A percentile compares a stretch with the other conserved stretches of the same genome.
phyloP scores from a whole-genome alignment of 2,113 vertebrate genomes.

The Rhynchomys soricoides region DNA sequence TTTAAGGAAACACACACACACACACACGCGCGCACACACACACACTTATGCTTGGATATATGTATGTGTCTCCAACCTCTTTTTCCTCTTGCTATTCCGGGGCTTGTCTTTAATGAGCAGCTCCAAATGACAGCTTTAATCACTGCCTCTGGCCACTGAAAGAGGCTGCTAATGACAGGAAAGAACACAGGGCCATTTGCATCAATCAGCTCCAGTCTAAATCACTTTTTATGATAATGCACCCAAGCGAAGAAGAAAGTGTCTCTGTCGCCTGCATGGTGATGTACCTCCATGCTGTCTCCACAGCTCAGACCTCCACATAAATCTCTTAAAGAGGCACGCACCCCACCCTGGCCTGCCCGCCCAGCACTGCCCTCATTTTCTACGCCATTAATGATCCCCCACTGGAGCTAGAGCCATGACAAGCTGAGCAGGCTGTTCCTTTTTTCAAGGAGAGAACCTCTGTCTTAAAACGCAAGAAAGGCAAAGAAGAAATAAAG shows the following conservation, averaged over 20 bases:
- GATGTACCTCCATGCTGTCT: conserved; percentile 90
- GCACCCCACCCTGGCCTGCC: conserved; percentile 83
- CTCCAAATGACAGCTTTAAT: conserved; percentile 99
- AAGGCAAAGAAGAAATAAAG: neutral
- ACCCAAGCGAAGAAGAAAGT: conserved; percentile 93
- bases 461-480: conserved; percentile 64
- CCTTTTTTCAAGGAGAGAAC: conserved; percentile 78
- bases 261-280: conserved; percentile 95
- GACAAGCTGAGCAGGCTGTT: conserved; percentile 85
- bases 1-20: conserved; percentile 17
- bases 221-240: conserved; percentile 99
- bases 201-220: conserved; percentile 98
- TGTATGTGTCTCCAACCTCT: conserved; percentile 82
- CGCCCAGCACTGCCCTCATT: conserved; percentile 83
- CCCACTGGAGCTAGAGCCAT: conserved; percentile 82
- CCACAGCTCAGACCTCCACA: conserved; percentile 87
- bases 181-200: conserved; percentile 99
- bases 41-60: neutral
- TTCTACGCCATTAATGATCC: conserved; percentile 88
- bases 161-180: conserved; percentile 98
- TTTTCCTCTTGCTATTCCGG: conserved; percentile 87
- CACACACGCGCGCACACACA: neutral
- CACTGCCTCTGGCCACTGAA: conserved; percentile 98
- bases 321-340: conserved; percentile 92
- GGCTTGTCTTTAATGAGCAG: conserved; percentile 97